phyloP scores from a whole-genome alignment of 2,888 invertebrate genomes.

The Dorcus parallelipipedus region DNA sequence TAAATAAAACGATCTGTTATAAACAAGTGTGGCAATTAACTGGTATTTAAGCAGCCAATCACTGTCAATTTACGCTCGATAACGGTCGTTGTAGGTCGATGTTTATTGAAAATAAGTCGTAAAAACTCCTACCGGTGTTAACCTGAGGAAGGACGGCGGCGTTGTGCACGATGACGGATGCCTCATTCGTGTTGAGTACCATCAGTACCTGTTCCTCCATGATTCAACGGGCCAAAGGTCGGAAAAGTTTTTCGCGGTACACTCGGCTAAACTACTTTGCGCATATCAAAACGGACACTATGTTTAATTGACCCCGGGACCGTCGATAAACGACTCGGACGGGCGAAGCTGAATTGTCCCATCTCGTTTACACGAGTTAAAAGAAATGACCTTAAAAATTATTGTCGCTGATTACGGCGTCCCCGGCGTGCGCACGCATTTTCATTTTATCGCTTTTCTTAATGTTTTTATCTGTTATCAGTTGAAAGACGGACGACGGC shows the following conservation, averaged over 20 bases:
- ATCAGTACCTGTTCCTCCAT: constrained; percentile 41
- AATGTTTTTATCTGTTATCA: constrained; percentile 1
- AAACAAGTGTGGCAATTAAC: too few relatives aligned
- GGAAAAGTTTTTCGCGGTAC: constrained; percentile 17
- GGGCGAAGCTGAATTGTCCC: constrained; percentile 11
- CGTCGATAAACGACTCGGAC: constrained; percentile 6
- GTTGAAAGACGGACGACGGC: background rate
- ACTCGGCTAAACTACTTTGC: constrained; percentile 9
- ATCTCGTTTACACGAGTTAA: constrained; percentile 22
- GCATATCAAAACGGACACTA: constrained; percentile 9
- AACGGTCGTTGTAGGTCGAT: background rate
- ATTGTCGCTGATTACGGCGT: constrained; percentile 20
- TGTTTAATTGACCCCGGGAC: constrained; percentile 16
- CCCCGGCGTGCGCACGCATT: constrained; percentile 23
- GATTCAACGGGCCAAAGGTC: constrained; percentile 39
- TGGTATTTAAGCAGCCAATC: background rate
- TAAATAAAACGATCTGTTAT: too few relatives aligned
- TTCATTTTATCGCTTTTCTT: constrained; percentile 17
- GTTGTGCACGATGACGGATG: constrained; percentile 42
- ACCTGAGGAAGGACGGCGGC: constrained; percentile 27
- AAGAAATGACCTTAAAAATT: constrained; percentile 28
- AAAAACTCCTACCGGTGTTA: constrained; percentile 12
- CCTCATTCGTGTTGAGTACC: constrained; percentile 37
- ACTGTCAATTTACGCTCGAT: background rate
- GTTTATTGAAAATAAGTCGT: background rate